Evolutionary conservation across 2,888 invertebrate genomes (phyloP), one percentile per base, ranked within the genome.

Genomic region (Leptura quadrifasciata): DNA sequence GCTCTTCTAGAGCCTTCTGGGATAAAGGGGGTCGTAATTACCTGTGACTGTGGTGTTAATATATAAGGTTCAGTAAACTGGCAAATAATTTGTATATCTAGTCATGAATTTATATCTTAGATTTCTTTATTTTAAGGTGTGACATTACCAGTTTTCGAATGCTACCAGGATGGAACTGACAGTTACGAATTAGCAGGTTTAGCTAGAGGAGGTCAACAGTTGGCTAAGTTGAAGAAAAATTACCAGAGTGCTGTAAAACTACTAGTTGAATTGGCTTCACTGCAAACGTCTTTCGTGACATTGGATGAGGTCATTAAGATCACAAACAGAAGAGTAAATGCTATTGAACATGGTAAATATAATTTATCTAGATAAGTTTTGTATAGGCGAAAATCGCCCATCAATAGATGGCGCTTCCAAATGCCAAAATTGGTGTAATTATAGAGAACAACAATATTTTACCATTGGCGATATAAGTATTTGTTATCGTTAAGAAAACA

Each of bases 221-320:
- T 99, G 81, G 93, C 97, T 55, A 98, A 98, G 89, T 91, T 99
- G 86, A 99, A 99, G 92, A 98, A 98, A 90, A 99, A 98, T 90
- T 99, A 98, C 91, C 96, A 97, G 87, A 96, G 95, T 84, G 99
- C 99, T 24, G 95, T 99, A 0, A 97, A 98, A 88, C 91, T 99
- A 78, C 91, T 99, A 76, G 98, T 99, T 0, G 98, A 99, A 89
- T 91, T 99, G 86, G 99, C 99, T 1, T 99, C 99, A 0, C 91
- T 99, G 84, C 99, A 99, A 90, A 99, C 99, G 0, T 98, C 98
- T 2, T 99, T 99, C 88, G 97, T 99, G 17, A 99, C 98, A 24
- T 91, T 99, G 65, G 99, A 99, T 89, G 99, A 99, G 89, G 99
- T 98, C 71, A 99, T 99, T 87, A 99, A 99, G 91, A 94, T 98